Evolutionary conservation across 1,140 invertebrate genomes (phyloP).

Genomic region (Drosophila ogumai): DNA sequence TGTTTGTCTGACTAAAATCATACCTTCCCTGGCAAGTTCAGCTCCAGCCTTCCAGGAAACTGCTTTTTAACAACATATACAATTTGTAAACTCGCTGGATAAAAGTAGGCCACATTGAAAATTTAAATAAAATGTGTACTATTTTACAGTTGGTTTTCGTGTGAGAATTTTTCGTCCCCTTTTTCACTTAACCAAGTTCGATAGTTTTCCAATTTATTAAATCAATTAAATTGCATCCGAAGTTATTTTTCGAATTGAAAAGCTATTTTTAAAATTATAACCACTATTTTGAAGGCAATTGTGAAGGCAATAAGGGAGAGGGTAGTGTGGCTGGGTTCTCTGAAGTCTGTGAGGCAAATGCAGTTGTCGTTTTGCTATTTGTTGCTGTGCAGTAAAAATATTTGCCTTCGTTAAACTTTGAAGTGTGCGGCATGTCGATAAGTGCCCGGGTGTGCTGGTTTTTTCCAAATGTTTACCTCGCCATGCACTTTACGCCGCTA

Average conservation of each 20-base stretch:
- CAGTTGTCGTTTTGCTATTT: slow-evolving; percentile 19
- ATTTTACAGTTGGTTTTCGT: too few species aligned
- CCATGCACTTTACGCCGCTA: not conserved
- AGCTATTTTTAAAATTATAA: not conserved
- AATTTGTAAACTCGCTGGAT: too few species aligned
- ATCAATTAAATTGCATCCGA: too few species aligned
- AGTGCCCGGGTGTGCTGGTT: slow-evolving; percentile 46
- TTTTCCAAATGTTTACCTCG: slow-evolving; percentile 49
- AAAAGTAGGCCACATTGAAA: too few species aligned
- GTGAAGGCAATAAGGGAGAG: not conserved
- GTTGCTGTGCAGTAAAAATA: slow-evolving; percentile 54
- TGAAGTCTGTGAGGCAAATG: slow-evolving; percentile 34
- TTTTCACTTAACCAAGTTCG: too few species aligned
- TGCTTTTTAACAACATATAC: too few species aligned
- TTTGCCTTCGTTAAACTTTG: slow-evolving; percentile 71
- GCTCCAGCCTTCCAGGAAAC: too few species aligned
- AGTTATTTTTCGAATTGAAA: not conserved
- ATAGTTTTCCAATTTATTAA: too few species aligned
- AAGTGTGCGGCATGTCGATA: slow-evolving; percentile 62
- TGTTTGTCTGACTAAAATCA: too few species aligned
- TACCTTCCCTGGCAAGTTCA: too few species aligned
- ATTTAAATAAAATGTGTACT: too few species aligned
- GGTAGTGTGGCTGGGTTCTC: slow-evolving; percentile 46
- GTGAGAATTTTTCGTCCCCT: too few species aligned
- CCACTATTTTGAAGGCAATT: not conserved